These are phyloP conservation scores for Centropus bengalensis DNA, from an alignment of 2,113 vertebrate species.

Conservation along the genomic window DNA sequence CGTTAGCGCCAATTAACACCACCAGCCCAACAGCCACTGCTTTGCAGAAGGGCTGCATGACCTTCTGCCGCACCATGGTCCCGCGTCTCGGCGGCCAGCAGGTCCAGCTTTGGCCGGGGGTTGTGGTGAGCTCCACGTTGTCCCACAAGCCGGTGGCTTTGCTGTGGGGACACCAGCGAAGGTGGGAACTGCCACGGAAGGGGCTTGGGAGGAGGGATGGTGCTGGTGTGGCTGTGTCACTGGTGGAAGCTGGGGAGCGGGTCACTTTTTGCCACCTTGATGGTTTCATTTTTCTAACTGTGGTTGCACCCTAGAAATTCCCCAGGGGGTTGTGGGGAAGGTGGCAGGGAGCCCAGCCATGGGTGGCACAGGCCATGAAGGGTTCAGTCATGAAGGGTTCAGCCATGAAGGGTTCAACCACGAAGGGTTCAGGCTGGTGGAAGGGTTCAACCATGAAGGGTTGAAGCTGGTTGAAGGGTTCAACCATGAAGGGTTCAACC, in stretches of 20 bases:
- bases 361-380: not conserved
- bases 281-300: not conserved
- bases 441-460: too few species aligned
- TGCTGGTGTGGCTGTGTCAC: accelerated
- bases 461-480: too few species aligned
- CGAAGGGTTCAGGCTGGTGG: too few species aligned
- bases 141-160: not conserved
- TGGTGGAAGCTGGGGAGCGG: not conserved
- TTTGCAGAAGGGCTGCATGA: conserved; percentile 7
- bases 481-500: too few species aligned
- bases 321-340: not conserved
- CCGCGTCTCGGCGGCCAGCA: not conserved
- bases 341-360: not conserved
- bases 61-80: not conserved
- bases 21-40: not conserved
- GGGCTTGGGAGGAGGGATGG: not conserved
- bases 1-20: not conserved
- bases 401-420: too few species aligned
- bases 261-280: not conserved
- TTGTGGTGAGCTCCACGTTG: not conserved
- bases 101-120: not conserved
- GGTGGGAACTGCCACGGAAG: not conserved
- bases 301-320: not conserved
- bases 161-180: not conserved
- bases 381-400: too few species aligned